Evolutionary conservation across 1,140 invertebrate genomes (phyloP), one percentile per base, ranked within the genome.

Genomic region (Drosophila tani): DNA sequence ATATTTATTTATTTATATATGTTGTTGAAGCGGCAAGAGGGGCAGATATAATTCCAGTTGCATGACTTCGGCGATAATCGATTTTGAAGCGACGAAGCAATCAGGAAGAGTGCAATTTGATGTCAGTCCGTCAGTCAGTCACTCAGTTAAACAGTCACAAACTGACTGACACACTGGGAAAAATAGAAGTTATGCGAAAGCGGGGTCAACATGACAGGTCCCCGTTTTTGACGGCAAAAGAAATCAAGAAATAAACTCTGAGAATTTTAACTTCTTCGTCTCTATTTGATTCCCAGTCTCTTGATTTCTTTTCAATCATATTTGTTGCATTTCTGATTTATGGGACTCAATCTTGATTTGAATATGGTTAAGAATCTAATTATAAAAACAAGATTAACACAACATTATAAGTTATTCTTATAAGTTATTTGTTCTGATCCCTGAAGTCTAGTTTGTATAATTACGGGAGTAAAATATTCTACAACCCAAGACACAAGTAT

Each of bases 41-140:
- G 58, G 63, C 32, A 68, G 21, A 56, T 62, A 51, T 62, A 53
- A 75, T 73, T 75, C 64, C 50, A 67, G 62, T 76, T 76, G 73
- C 53, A 67, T 79, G 75, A 79, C 76, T 79, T 70, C 53, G 43
- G 11, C 65, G 41, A 73, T 79, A 79, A 79, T 79, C 75, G 75
- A 79, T 79, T 79, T 79, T 59, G 74, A 66, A 75, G 51, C 74
- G 78, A 65, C 62, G 29, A 50, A 32, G 67, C 74, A 84, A 88
- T 88, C 84, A 87, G 84, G 84, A 88, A 90, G 81, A 88, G 50
- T 73, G 85, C 81, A 88, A 88, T 90, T 86, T 82, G 45, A 75
- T 79, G 70, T 62, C 69, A 84, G 66, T 77, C 60, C 71, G 49
- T 75, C 78, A 69, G 57, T 64, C 78, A 67, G 27, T 67, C 62